A percentile compares a stretch with the other conserved stretches of the same genome.
Evolutionary conservation across 53 echinoderm and acorn worm genomes (phyloP).

Genomic region (Temnopleurus reevesii): DNA sequence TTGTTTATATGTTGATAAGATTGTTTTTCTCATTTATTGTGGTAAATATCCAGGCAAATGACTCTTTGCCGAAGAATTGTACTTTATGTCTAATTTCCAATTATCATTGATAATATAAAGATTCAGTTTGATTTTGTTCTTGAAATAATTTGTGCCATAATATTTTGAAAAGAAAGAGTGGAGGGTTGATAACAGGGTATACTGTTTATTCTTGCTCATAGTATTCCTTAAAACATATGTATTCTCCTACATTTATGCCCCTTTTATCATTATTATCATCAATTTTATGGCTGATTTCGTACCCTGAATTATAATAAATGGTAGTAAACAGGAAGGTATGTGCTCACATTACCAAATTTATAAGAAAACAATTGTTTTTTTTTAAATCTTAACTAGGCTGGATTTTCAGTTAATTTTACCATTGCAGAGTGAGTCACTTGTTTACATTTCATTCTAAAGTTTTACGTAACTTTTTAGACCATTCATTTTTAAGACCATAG

Average conservation of each 20-base stretch:
- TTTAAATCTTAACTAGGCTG: too few species aligned
- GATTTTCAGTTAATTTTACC: too few species aligned
- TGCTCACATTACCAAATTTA: too few species aligned
- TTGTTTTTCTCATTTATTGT: not conserved
- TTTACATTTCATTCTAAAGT: too few species aligned
- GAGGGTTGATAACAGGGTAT: slow-evolving; percentile 37
- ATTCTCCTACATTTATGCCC: not conserved
- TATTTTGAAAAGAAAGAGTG: not conserved
- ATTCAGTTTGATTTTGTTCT: not conserved
- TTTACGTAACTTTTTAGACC: too few species aligned
- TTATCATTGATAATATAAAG: not conserved
- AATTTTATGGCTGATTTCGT: not conserved
- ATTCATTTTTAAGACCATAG: too few species aligned
- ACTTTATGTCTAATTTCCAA: not conserved
- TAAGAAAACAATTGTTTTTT: too few species aligned
- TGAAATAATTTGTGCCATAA: slow-evolving; percentile 58
- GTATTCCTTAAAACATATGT: not conserved
- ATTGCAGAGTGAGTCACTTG: too few species aligned
- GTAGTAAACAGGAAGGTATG: too few species aligned
- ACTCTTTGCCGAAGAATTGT: not conserved
- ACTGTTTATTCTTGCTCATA: slow-evolving; percentile 39
- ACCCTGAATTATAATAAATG: too few species aligned
- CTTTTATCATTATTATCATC: not conserved
- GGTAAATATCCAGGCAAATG: not conserved
- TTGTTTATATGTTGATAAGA: slow-evolving; percentile 6